phyloP scores from a whole-genome alignment of 2,113 vertebrate genomes.

The Vanacampus margaritifer region DNA sequence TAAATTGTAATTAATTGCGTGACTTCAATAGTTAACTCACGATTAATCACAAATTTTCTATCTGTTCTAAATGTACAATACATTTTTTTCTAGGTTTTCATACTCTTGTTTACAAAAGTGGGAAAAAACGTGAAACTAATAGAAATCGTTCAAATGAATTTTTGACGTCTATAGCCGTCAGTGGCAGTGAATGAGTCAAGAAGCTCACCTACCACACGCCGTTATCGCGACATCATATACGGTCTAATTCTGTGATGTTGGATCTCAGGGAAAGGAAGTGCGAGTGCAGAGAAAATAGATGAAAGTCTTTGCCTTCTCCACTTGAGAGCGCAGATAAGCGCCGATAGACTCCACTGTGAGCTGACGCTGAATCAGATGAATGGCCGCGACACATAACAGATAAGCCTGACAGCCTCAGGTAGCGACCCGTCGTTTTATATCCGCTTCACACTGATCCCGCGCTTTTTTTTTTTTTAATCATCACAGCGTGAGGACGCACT shows the following conservation, averaged over 20 bases:
- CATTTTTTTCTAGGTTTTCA: too few species aligned
- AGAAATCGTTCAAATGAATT: too few species aligned
- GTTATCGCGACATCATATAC: background rate
- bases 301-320: constrained; percentile 35
- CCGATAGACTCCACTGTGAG: constrained; percentile 37
- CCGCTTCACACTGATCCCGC: constrained; percentile 19
- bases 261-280: constrained; percentile 23
- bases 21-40: too few species aligned
- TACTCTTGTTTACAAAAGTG: too few species aligned
- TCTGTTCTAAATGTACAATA: too few species aligned
- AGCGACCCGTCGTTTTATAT: constrained; percentile 27
- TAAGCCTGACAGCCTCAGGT: constrained; percentile 49
- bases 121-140: too few species aligned
- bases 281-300: constrained; percentile 30
- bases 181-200: too few species aligned
- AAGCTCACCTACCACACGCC: background rate
- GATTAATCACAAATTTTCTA: too few species aligned
- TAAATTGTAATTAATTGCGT: too few species aligned
- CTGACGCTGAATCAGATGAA: constrained; percentile 55
- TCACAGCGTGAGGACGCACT: constrained; percentile 17
- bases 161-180: too few species aligned
- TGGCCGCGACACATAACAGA: constrained; percentile 45
- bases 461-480: constrained; percentile 14
- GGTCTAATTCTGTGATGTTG: constrained; percentile 26
- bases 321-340: constrained; percentile 60